Base-by-base conservation (phyloP, 1,140 invertebrate genomes). In the Drosophila pruinosa region DNA sequence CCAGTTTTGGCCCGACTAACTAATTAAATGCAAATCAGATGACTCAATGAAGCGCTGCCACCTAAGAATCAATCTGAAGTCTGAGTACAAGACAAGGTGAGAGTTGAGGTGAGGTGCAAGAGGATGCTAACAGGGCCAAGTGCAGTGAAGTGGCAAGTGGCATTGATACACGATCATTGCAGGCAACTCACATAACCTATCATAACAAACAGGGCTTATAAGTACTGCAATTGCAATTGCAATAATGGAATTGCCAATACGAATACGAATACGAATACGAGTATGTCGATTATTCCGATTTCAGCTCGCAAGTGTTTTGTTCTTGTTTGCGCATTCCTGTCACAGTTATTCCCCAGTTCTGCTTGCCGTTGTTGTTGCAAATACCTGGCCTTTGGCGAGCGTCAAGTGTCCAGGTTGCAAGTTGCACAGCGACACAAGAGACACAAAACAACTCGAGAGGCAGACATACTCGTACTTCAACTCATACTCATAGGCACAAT, bases 271-370 rank as follows among this genome's bases (percentile, higher is more conserved):
- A 39, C n/a, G n/a, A n/a, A n/a, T n/a, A n/a, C n/a, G n/a, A n/a
- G n/a, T 50, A 17, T 61, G 61, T 41, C 61, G 45, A 59, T 65
- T 79, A 56, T 71, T 80, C 67, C 57, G 64, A 59, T 69, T 61
- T 15, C 26, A 50, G 14, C 24, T 31, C 12, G 52, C 69, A 24
- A 76, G 81, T 85, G 73, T 86, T 86, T 62, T 72, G 69, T 83
- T 83, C 81, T 70, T 85, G 73, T 85, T 85, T 79, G 61, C 63
- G 77, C 80, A 85, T 85, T 86, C 80, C 73, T 73, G 47, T 65
- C 72, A 80, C 63, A 76, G 73, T 63, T 75, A 75, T 71, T 36
- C 38, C 38, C 59, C 14, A 39, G 17, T 28, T 63, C 24, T 31
- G 45, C 15, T 17, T 43, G 26, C 5, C 31, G 50, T 43, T 65